Evolutionary conservation across 1,140 invertebrate species (phyloP).

Genomic region (Semibalanus balanoides): DNA sequence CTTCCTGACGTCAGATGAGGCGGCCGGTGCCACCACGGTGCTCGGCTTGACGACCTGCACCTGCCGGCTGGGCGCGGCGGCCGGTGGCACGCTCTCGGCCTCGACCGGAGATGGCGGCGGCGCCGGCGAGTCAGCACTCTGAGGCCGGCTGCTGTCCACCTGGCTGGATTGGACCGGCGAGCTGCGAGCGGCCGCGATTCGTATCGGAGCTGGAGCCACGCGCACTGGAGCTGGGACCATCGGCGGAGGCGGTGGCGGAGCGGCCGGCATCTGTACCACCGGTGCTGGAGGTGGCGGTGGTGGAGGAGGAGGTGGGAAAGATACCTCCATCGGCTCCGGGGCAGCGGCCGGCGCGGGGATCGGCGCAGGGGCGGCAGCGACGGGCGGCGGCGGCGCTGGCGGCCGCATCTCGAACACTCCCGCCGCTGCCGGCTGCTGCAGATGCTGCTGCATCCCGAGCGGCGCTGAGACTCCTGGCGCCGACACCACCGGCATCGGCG

Average conservation of each 20-base stretch:
- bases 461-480: too few relatives aligned
- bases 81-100: too few relatives aligned
- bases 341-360: not conserved
- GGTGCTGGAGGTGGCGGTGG: not conserved
- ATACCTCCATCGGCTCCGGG: not conserved
- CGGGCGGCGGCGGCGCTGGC: too few relatives aligned
- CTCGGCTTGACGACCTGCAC: not conserved
- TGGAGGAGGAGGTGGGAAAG: not conserved
- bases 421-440: too few relatives aligned
- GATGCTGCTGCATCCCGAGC: too few relatives aligned
- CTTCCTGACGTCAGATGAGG: not conserved
- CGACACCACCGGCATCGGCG: not conserved
- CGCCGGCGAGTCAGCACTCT: not conserved
- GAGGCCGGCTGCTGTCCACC: conserved; percentile 7
- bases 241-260: not conserved
- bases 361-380: not conserved
- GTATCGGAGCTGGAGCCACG: too few relatives aligned
- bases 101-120: not conserved
- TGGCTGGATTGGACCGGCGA: conserved; percentile 9
- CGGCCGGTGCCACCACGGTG: not conserved
- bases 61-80: not conserved
- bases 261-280: not conserved
- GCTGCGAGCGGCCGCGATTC: not conserved
- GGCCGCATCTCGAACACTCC: not conserved
- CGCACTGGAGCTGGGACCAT: not conserved